Percentiles rank a stretch among this genome's conserved stretches.
phyloP scores from a whole-genome alignment of 2,888 invertebrate species.

The Callyntrura sp. region DNA sequence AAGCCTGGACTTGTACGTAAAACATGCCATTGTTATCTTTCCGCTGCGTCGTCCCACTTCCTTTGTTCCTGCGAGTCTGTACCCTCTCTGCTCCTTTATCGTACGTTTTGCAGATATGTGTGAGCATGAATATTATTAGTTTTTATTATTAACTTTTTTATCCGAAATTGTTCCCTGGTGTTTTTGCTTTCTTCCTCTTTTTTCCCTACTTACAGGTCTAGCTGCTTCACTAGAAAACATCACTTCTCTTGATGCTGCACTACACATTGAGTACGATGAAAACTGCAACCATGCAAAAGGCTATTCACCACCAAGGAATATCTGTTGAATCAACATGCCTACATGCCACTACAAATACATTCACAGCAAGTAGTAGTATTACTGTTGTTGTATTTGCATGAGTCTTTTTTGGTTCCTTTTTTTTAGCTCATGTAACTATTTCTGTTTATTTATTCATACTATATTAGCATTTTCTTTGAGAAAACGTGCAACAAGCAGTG shows the following conservation, averaged over 20 bases:
- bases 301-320: neutral
- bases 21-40: conserved; percentile 11
- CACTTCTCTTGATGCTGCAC: neutral
- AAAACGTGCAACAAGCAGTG: conserved; percentile 47
- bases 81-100: neutral
- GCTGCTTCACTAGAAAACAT: neutral
- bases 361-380: too few species aligned
- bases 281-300: neutral
- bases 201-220: too few species aligned
- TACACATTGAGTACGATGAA: neutral
- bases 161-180: conserved; percentile 41
- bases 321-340: conserved; percentile 2
- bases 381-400: too few species aligned
- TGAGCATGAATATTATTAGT: conserved; percentile 2
- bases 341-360: too few species aligned
- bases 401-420: neutral
- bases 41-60: neutral
- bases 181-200: conserved; percentile 9
- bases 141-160: conserved; percentile 21
- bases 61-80: neutral
- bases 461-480: conserved; percentile 11
- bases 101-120: conserved; percentile 14
- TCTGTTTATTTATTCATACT: conserved; percentile 7
- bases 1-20: neutral
- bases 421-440: neutral